Base-by-base conservation (phyloP, 2,797 vertebrate genomes). In the Karalla daura region DNA sequence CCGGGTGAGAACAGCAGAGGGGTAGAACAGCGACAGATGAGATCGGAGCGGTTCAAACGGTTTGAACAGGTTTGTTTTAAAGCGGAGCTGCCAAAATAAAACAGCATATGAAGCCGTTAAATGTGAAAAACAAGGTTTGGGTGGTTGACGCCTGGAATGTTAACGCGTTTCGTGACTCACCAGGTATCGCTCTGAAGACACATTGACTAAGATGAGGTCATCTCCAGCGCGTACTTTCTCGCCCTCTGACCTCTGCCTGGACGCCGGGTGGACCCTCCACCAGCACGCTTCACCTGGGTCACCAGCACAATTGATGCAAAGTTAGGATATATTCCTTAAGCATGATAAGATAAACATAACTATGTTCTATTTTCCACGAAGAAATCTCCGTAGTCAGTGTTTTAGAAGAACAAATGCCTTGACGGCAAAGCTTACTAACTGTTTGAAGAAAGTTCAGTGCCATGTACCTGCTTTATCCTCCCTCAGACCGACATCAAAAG, bases 201-300 rank as follows among this genome's bases (percentile, higher is more conserved):
- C 92, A 3, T 93, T 99, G 79, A 98, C 94, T 69, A 99, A 86
- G 80, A 98, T 98, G 64, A 99, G 95, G 85, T 99, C 97, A 77
- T 99, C 97, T 56, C 97, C 96, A 46, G 95, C 96, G 4, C 95
- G 94, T 0, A 99, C 96, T 81, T 99, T 99, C 86, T 99, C 97
- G n/a, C 97, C 97, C 85, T 99, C 97, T 3, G 97, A 99, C 76
- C 97, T 91, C 78, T 99, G 97, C 74, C 96, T 96, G 36, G 97
- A 98, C 44, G 97, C 96, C 14, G 97, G 97, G 65, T 99, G 97
- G 51, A 98, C 94, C 0, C 95, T 98, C 97, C 97, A 99, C 96
- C 97, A 99, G 74, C 96, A 98, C 2, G 95, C 93, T 68, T 99
- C 97, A 25, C 96, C 97, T 98, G 25, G 40, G 55, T 15, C 20